A percentile compares a stretch with the other conserved stretches of the same genome.
These are phyloP conservation scores for Montipora capricornis DNA, from an alignment of 64 coral and sea anemone species.

Conservation along the genomic window DNA sequence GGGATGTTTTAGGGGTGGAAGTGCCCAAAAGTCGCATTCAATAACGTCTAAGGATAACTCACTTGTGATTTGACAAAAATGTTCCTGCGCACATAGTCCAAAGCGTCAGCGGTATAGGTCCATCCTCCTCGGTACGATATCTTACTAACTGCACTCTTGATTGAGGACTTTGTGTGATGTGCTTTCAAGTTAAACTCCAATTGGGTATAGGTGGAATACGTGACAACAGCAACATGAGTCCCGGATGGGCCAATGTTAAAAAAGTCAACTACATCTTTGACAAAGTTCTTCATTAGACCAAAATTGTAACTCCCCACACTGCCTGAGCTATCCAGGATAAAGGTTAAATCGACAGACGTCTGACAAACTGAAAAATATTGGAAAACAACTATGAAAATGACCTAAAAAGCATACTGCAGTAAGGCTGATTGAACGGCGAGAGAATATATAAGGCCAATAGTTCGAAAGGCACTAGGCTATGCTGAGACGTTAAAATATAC, in stretches of 20 bases:
- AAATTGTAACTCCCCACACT: slow-evolving; percentile 82
- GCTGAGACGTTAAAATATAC: too few relatives aligned
- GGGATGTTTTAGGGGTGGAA: background rate
- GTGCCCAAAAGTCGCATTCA: background rate
- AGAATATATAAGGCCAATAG: too few relatives aligned
- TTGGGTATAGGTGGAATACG: slow-evolving; percentile 48
- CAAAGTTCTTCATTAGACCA: slow-evolving; percentile 82
- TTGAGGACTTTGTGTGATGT: slow-evolving; percentile 70
- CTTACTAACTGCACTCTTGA: slow-evolving; percentile 68
- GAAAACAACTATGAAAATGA: background rate
- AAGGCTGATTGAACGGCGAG: background rate
- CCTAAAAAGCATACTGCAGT: background rate
- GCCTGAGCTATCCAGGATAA: slow-evolving; percentile 89
- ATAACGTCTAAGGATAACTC: background rate
- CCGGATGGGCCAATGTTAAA: slow-evolving; percentile 90
- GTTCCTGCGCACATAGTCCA: slow-evolving; percentile 49
- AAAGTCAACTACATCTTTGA: slow-evolving; percentile 92
- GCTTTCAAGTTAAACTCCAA: slow-evolving; percentile 75
- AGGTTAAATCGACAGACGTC: slow-evolving; percentile 85
- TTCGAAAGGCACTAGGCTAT: too few relatives aligned
- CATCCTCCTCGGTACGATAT: slow-evolving; percentile 71
- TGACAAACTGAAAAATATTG: slow-evolving; percentile 84
- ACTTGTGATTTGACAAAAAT: slow-evolving; percentile 47
- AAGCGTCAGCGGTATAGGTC: slow-evolving; percentile 86
- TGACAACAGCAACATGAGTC: slow-evolving; percentile 81